Percentiles rank a stretch among this genome's conserved stretches.
Evolutionary conservation across 2,113 vertebrate genomes (phyloP).

Genomic region (Pterocles gutturalis): DNA sequence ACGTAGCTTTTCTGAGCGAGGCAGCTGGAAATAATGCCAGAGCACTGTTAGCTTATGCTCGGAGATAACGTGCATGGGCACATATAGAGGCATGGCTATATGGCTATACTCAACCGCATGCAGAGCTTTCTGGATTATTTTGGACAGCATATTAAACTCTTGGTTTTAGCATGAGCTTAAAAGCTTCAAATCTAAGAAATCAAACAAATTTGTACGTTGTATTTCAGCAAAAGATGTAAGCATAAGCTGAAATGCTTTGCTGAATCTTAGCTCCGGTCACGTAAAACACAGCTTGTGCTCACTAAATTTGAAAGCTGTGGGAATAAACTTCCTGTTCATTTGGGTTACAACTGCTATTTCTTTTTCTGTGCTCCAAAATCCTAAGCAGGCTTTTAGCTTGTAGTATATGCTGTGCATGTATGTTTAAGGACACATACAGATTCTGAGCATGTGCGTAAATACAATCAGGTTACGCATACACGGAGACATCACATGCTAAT

Average conservation of each 20-base stretch:
- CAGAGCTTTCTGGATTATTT: background rate
- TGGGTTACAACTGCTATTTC: background rate
- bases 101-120: rapidly evolving
- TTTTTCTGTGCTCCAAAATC: background rate
- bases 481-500: background rate
- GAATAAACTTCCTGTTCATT: background rate
- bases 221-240: background rate
- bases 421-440: background rate
- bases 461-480: rapidly evolving
- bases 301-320: background rate
- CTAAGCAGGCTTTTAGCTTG: background rate
- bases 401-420: too few species aligned
- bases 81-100: rapidly evolving
- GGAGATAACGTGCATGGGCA: background rate
- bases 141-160: background rate
- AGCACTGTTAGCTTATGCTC: background rate
- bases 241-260: background rate
- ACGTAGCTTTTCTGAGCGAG: background rate
- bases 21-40: background rate
- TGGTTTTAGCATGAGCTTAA: background rate
- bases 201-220: background rate
- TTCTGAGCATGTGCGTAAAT: background rate
- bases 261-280: background rate
- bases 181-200: background rate
- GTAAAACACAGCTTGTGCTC: background rate